Conservation (phyloP, 2,888 invertebrate genomes). For the Tenthredo mesomela region DNA sequence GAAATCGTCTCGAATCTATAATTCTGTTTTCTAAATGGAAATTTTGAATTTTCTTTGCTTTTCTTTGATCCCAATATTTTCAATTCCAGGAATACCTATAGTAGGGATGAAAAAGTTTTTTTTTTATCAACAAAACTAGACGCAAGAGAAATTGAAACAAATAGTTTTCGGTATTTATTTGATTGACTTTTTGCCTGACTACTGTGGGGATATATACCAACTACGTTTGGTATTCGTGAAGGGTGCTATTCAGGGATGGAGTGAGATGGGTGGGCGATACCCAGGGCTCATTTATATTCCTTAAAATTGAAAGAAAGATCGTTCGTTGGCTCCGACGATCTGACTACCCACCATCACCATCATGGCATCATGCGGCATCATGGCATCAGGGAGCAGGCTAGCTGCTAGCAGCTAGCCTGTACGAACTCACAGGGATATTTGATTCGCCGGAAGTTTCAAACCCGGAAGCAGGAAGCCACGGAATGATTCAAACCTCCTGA, state of each 20-base stretch:
- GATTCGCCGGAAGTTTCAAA: slow-evolving; percentile 40
- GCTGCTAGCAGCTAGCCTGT: background rate
- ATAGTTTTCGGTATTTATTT: slow-evolving; percentile 15
- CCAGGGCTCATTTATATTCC: slow-evolving; percentile 42
- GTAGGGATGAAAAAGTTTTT: too few species aligned
- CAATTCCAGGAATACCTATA: too few species aligned
- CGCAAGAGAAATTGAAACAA: background rate
- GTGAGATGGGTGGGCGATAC: background rate
- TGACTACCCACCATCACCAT: slow-evolving; percentile 7
- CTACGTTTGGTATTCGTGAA: background rate
- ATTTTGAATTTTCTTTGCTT: too few species aligned
- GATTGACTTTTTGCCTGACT: background rate
- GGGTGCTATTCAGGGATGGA: background rate
- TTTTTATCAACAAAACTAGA: too few species aligned
- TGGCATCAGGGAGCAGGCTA: background rate
- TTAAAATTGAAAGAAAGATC: slow-evolving; percentile 19
- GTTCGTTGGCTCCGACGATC: background rate
- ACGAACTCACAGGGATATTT: slow-evolving; percentile 10
- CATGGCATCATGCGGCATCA: background rate
- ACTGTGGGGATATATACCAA: background rate
- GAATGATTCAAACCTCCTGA: slow-evolving; percentile 48
- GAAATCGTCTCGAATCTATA: too few species aligned
- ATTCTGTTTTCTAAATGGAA: too few species aligned
- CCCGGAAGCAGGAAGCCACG: slow-evolving; percentile 48
- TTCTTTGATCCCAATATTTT: too few species aligned